phyloP scores from a whole-genome alignment of 2,888 invertebrate species.

The Emmelina monodactyla region DNA sequence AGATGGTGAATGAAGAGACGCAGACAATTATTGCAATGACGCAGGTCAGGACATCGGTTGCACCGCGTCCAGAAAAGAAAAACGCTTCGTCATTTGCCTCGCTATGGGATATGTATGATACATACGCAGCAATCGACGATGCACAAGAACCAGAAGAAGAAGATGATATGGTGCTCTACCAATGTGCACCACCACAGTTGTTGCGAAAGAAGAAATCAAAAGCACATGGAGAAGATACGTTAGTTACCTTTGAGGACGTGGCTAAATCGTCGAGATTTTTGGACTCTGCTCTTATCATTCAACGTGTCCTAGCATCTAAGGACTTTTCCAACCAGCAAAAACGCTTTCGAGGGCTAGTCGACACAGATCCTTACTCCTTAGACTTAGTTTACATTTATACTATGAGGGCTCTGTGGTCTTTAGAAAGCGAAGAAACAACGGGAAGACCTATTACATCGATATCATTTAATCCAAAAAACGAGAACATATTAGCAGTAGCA shows the following conservation, averaged over 20 bases:
- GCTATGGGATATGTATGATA: conserved; percentile 81
- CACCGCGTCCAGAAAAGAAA: conserved; percentile 56
- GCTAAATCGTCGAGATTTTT: conserved; percentile 49
- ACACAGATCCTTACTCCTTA: conserved; percentile 68
- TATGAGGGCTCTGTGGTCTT: conserved; percentile 73
- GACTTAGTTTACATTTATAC: conserved; percentile 73
- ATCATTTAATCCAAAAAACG: conserved; percentile 72
- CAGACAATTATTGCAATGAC: conserved; percentile 70
- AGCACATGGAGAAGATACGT: conserved; percentile 20
- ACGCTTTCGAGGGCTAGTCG: conserved; percentile 70
- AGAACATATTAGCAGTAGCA: conserved; percentile 76
- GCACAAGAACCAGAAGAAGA: conserved; percentile 29
- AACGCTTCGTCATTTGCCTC: conserved; percentile 73
- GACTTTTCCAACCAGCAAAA: conserved; percentile 73
- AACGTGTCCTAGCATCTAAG: conserved; percentile 76
- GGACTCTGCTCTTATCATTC: conserved; percentile 70
- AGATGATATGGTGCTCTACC: conserved; percentile 56
- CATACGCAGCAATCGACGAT: conserved; percentile 58
- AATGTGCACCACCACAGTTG: conserved; percentile 34
- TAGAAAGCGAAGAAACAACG: conserved; percentile 55
- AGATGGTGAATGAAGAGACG: conserved; percentile 71
- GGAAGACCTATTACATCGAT: conserved; percentile 69
- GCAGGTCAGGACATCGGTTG: conserved; percentile 72
- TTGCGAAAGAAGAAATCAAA: conserved; percentile 32
- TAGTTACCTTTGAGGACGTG: conserved; percentile 35